A percentile compares a stretch with the other conserved stretches of the same genome.
phyloP scores from a whole-genome alignment of 2,113 vertebrate genomes.

The Xenopus borealis region DNA sequence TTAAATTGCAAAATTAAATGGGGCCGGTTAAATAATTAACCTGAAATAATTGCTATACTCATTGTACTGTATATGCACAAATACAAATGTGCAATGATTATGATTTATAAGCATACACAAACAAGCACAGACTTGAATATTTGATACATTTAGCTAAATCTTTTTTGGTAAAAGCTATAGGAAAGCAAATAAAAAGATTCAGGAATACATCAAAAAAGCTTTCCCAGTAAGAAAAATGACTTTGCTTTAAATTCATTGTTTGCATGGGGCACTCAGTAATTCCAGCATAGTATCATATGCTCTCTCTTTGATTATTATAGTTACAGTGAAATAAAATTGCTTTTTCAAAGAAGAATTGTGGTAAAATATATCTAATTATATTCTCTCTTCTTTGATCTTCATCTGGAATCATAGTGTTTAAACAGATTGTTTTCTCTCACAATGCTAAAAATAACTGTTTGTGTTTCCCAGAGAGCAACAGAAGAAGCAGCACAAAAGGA shows the following conservation, averaged over 20 bases:
- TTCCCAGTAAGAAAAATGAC: not conserved
- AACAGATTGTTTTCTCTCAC: not conserved
- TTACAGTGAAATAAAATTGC: not conserved
- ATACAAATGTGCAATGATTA: no score
- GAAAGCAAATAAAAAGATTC: constrained; percentile 5
- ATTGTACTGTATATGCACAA: no score
- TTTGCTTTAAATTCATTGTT: not conserved
- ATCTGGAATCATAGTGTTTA: not conserved
- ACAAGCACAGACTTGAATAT: no score
- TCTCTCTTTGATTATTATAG: not conserved
- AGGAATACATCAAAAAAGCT: constrained; percentile 2
- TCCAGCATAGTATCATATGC: not conserved
- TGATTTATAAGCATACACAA: no score
- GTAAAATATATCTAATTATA: constrained; percentile 12
- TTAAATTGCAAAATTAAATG: no score
- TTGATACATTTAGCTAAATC: no score
- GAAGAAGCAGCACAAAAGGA: constrained; percentile 94
- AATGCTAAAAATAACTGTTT: constrained; percentile 21
- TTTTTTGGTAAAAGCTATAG: no score
- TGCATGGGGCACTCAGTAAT: not conserved
- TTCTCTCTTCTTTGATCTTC: not conserved
- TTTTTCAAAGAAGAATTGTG: not conserved
- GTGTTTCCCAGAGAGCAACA: constrained; percentile 79
- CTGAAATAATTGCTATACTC: no score
- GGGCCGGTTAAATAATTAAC: no score